A percentile compares a stretch with the other conserved stretches of the same genome.
These are phyloP conservation scores for Pinna nobilis DNA, from an alignment of 1,140 invertebrate genomes.

Conservation along the genomic window DNA sequence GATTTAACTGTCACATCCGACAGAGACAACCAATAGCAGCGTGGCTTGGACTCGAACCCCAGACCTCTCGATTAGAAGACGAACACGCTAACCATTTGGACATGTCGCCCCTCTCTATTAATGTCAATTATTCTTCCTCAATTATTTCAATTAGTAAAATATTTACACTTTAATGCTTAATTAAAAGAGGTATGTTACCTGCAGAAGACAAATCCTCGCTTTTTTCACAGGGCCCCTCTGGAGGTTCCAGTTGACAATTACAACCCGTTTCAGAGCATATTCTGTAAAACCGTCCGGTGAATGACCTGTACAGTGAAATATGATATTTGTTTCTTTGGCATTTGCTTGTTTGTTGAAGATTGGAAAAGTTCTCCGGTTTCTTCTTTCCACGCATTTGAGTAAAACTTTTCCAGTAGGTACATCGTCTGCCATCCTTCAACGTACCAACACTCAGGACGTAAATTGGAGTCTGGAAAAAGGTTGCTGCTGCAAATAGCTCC, in stretches of 20 bases:
- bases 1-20: background rate
- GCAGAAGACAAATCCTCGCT: background rate
- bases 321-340: background rate
- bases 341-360: background rate
- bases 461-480: background rate
- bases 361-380: background rate
- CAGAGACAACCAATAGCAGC: background rate
- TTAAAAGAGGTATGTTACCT: no score
- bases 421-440: background rate
- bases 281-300: slow-evolving; percentile 3
- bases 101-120: background rate
- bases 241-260: slow-evolving; percentile 12
- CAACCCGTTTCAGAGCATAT: slow-evolving; percentile 2
- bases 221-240: background rate
- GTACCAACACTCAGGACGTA: background rate
- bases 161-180: background rate
- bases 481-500: background rate
- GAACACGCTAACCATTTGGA: no score
- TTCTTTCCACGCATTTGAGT: background rate
- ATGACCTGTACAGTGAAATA: background rate
- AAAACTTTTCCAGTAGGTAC: background rate
- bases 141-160: background rate
- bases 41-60: background rate
- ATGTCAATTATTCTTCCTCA: background rate
- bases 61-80: no score